A percentile compares a stretch with the other conserved stretches of the same genome.
These are phyloP conservation scores for Acanthacorydalis orientalis DNA, from an alignment of 2,888 invertebrate genomes.

Conservation along the genomic window DNA sequence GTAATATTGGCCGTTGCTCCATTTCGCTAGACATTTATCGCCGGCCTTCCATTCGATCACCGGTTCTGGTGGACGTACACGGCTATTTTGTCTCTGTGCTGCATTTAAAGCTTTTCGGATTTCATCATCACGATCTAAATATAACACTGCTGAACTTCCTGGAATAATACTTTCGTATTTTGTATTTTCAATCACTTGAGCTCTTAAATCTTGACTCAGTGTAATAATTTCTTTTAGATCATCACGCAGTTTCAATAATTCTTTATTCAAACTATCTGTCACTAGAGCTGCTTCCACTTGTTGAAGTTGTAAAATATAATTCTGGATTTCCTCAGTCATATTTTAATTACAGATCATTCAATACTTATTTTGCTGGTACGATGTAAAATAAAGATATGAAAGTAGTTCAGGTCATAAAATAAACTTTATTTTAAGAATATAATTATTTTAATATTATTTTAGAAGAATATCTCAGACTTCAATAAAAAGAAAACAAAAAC, in stretches of 20 bases:
- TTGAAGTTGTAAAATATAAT: slow-evolving; percentile 79
- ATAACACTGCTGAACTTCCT: no score
- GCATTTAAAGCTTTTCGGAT: no score
- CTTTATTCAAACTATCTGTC: slow-evolving; percentile 76
- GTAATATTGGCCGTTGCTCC: slow-evolving; percentile 75
- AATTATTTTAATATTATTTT: no score
- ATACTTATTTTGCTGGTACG: no score
- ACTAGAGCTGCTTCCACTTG: slow-evolving; percentile 89
- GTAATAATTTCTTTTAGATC: slow-evolving; percentile 85
- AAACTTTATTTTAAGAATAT: no score
- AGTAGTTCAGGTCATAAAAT: no score
- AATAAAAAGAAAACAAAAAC: no score
- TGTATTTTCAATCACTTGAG: not conserved
- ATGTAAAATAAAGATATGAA: no score
- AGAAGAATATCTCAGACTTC: no score
- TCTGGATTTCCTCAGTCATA: slow-evolving; percentile 75
- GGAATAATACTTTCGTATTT: not conserved
- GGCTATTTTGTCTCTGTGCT: no score
- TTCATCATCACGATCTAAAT: no score
- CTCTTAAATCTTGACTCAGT: slow-evolving; percentile 57
- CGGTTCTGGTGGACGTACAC: slow-evolving; percentile 8
- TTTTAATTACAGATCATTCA: not conserved
- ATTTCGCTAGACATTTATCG: slow-evolving; percentile 71
- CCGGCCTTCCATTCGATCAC: slow-evolving; percentile 60
- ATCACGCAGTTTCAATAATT: slow-evolving; percentile 67